Conservation (phyloP, 2,888 invertebrate genomes). For the Clusia tigrina region DNA sequence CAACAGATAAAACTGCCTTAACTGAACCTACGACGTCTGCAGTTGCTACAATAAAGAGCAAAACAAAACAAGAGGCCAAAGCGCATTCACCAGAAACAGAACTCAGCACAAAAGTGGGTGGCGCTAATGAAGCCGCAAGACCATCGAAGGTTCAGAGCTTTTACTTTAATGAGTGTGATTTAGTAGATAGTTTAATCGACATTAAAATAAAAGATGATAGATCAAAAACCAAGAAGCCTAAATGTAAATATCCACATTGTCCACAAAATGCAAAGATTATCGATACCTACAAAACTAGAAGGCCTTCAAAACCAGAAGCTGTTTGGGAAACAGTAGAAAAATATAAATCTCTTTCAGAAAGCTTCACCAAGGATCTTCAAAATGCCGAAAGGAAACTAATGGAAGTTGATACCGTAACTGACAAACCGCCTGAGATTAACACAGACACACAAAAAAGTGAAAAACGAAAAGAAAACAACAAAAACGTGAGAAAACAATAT, state of each 20-base stretch:
- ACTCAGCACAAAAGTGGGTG: conserved; percentile 13
- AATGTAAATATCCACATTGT: no score
- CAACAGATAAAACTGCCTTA: conserved; percentile 31
- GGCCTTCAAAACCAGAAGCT: conserved; percentile 10
- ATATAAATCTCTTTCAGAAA: no score
- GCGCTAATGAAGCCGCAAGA: neutral
- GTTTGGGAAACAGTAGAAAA: no score
- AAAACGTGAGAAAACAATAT: no score
- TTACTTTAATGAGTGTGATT: conserved; percentile 34
- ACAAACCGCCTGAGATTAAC: no score
- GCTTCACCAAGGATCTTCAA: no score
- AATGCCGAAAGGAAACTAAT: no score
- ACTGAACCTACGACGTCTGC: conserved; percentile 9
- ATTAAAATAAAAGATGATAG: neutral
- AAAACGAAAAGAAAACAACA: no score
- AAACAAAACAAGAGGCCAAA: conserved; percentile 21
- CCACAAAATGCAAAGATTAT: no score
- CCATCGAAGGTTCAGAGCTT: conserved; percentile 6
- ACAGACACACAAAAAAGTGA: no score
- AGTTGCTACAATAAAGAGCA: conserved; percentile 11
- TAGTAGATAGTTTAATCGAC: conserved; percentile 33
- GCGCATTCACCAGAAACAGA: conserved; percentile 22
- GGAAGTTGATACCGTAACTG: no score
- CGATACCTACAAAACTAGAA: neutral
- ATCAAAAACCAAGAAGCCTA: no score